These are phyloP conservation scores for Alcedo atthis DNA, from an alignment of 2,797 vertebrate genomes.

Conservation along the genomic window DNA sequence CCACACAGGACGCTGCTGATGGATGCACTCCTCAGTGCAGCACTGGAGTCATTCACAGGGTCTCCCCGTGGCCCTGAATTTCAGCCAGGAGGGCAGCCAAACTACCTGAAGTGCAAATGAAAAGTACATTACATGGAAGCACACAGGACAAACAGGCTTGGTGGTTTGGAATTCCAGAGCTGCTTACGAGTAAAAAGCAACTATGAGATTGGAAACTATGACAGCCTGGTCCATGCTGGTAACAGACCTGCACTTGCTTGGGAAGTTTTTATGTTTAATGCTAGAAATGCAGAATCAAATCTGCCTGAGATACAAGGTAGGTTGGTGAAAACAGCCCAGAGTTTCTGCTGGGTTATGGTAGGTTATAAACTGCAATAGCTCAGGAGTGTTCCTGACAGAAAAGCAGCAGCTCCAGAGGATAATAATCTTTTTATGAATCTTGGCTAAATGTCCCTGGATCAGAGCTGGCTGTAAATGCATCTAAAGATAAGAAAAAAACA, in stretches of 20 bases:
- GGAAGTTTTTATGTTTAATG: neutral
- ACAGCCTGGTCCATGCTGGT: neutral
- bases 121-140: neutral
- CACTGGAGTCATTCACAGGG: neutral
- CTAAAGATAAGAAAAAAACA: neutral
- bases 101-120: neutral
- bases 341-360: neutral
- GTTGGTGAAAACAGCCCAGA: neutral
- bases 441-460: neutral
- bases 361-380: neutral
- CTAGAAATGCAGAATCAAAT: neutral
- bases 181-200: slow-evolving; percentile 3
- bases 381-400: neutral
- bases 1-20: neutral
- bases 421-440: neutral
- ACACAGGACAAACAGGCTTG: neutral
- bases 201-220: neutral
- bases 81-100: neutral
- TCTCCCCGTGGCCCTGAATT: neutral
- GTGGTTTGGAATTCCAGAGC: neutral
- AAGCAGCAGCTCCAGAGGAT: neutral
- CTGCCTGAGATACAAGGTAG: neutral
- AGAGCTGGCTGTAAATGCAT: neutral
- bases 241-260: neutral
- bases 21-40: neutral